Evolutionary conservation across 2,888 invertebrate species (phyloP).

Genomic region (Lithodes maja): DNA sequence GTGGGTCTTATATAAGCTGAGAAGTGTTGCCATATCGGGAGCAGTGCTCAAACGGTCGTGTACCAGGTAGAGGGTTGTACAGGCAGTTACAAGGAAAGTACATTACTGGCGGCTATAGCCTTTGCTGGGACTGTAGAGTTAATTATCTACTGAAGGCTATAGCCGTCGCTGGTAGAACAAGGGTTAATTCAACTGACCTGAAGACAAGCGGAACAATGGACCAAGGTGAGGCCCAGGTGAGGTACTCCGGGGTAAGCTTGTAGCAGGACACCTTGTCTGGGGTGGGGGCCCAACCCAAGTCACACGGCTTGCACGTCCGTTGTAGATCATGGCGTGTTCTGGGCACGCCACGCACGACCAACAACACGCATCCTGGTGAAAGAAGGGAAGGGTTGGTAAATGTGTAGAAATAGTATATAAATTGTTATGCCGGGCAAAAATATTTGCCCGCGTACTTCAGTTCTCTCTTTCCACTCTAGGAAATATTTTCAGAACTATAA

Average conservation of each 20-base stretch:
- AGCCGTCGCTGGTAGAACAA: not conserved
- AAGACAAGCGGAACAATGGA: conserved; percentile 73
- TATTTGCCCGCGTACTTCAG: too few relatives aligned
- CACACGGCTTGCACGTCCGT: conserved; percentile 80
- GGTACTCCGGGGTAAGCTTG: conserved; percentile 79
- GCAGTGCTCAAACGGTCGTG: too few relatives aligned
- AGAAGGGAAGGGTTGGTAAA: not conserved
- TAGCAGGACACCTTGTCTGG: conserved; percentile 77
- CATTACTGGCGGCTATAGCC: too few relatives aligned
- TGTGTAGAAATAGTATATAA: too few relatives aligned
- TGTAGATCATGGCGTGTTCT: conserved; percentile 80
- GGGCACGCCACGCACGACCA: conserved; percentile 83
- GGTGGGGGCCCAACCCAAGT: conserved; percentile 78
- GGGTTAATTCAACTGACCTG: conserved; percentile 42
- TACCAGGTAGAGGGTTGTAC: not conserved
- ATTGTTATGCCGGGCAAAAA: too few relatives aligned
- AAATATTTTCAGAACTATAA: too few relatives aligned
- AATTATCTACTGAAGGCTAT: too few relatives aligned
- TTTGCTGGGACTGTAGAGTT: too few relatives aligned
- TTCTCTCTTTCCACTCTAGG: too few relatives aligned
- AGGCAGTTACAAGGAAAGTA: too few relatives aligned
- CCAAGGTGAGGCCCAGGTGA: conserved; percentile 82
- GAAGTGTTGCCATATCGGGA: too few relatives aligned
- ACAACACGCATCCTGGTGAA: conserved; percentile 79
- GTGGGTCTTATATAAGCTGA: too few relatives aligned